These are phyloP conservation scores for Planococcus citri DNA, from an alignment of 1,140 invertebrate genomes.

Conservation along the genomic window DNA sequence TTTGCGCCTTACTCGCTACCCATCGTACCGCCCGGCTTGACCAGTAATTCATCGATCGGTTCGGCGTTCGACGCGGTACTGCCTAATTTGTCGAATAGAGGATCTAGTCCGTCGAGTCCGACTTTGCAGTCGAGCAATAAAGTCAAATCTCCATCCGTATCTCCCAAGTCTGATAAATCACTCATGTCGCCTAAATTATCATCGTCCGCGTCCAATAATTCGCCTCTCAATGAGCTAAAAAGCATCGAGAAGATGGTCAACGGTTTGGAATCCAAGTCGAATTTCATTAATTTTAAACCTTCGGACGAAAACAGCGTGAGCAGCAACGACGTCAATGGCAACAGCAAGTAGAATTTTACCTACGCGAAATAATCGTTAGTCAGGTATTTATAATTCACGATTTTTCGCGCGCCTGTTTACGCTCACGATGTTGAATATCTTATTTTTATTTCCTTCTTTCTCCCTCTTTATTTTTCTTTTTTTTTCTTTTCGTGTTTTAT, in stretches of 20 bases:
- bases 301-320: conserved; percentile 2
- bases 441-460: neutral
- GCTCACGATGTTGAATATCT: neutral
- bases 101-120: conserved; percentile 24
- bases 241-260: conserved; percentile 96
- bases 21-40: conserved; percentile 31
- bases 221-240: conserved; percentile 57
- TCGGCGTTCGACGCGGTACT: conserved; percentile 76
- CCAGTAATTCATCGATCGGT: conserved; percentile 44
- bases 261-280: conserved; percentile 50
- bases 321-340: neutral
- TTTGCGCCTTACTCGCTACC: conserved; percentile 76
- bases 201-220: conserved; percentile 24
- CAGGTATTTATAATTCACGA: conserved; percentile 1
- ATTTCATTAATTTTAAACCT: neutral
- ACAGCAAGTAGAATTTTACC: neutral
- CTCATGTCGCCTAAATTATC: conserved; percentile 30
- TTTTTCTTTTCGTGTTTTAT: neutral
- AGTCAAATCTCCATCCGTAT: conserved; percentile 18
- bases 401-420: neutral
- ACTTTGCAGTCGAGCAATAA: conserved; percentile 25
- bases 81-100: conserved; percentile 38
- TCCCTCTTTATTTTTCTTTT: neutral
- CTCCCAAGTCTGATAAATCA: neutral
- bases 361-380: neutral